Evolutionary conservation across 2,888 invertebrate genomes (phyloP).

Genomic region (Folsomia manolachei): DNA sequence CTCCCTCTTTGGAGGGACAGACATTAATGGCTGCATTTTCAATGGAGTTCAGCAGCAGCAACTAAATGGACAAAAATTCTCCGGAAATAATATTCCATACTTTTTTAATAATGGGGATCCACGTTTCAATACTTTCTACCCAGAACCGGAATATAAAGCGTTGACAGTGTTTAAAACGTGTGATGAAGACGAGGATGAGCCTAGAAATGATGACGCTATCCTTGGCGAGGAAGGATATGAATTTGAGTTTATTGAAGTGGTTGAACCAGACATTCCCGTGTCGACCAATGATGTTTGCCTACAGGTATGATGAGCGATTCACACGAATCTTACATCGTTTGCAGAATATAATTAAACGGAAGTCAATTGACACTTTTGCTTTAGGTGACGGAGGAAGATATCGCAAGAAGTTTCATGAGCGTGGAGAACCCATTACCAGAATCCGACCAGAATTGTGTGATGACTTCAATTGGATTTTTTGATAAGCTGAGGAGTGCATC

Average conservation of each 20-base stretch:
- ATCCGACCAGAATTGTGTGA: conserved; percentile 67
- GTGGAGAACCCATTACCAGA: conserved; percentile 67
- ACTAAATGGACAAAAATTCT: neutral
- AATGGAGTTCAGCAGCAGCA: neutral
- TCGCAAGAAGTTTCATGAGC: conserved; percentile 75
- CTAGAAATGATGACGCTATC: conserved; percentile 53
- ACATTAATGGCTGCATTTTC: conserved; percentile 7
- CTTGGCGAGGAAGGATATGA: conserved; percentile 58
- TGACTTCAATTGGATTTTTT: conserved; percentile 52
- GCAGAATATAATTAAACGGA: neutral
- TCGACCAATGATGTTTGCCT: conserved; percentile 82
- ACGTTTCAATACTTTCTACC: neutral
- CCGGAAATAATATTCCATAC: neutral
- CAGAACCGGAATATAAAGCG: conserved; percentile 56
- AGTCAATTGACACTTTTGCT: neutral
- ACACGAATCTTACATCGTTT: neutral
- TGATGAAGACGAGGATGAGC: conserved; percentile 54
- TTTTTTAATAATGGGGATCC: neutral
- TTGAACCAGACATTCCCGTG: conserved; percentile 75
- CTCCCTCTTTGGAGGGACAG: conserved; percentile 18
- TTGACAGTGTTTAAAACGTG: conserved; percentile 65
- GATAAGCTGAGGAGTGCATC: conserved; percentile 33
- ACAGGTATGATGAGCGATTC: conserved; percentile 72
- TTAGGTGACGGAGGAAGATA: conserved; percentile 79
- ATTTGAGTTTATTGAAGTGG: conserved; percentile 75